These are phyloP conservation scores for Papilio demoleus DNA, from an alignment of 2,888 invertebrate genomes.

Conservation along the genomic window DNA sequence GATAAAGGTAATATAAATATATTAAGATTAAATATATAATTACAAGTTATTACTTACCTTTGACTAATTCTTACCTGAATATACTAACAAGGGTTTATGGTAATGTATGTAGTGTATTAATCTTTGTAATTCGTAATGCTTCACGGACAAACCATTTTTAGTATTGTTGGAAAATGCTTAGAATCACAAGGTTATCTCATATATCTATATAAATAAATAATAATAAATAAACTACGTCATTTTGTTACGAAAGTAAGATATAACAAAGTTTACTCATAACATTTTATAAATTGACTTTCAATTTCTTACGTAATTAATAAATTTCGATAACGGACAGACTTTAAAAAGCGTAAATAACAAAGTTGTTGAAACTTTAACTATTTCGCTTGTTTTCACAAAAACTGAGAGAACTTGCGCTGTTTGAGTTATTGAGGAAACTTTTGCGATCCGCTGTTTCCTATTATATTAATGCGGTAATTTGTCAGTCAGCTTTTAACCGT, in stretches of 20 bases:
- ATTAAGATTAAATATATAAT: too few species aligned
- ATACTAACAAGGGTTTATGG: background rate
- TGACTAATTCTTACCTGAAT: too few species aligned
- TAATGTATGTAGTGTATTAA: too few species aligned
- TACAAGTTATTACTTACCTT: too few species aligned
- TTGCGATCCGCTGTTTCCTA: conserved; percentile 29
- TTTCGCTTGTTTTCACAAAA: conserved; percentile 27
- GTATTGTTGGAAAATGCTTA: too few species aligned
- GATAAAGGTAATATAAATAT: too few species aligned
- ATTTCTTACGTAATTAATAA: conserved; percentile 10
- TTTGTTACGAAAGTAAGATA: background rate
- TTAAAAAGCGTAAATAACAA: conserved; percentile 23
- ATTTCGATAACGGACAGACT: conserved; percentile 18
- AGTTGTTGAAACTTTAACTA: conserved; percentile 21
- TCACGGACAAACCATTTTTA: too few species aligned
- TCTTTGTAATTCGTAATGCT: too few species aligned
- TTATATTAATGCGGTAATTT: conserved; percentile 31
- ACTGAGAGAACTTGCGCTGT: conserved; percentile 24
- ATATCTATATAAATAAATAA: too few species aligned
- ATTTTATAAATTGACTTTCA: background rate
- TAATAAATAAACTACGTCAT: too few species aligned
- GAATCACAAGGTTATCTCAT: too few species aligned
- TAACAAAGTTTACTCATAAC: background rate
- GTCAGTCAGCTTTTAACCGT: conserved; percentile 24
- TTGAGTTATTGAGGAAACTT: conserved; percentile 32